A percentile compares a stretch with the other conserved stretches of the same genome.
phyloP scores from a whole-genome alignment of 2,797 vertebrate genomes.

The Silurus lanzhouensis region DNA sequence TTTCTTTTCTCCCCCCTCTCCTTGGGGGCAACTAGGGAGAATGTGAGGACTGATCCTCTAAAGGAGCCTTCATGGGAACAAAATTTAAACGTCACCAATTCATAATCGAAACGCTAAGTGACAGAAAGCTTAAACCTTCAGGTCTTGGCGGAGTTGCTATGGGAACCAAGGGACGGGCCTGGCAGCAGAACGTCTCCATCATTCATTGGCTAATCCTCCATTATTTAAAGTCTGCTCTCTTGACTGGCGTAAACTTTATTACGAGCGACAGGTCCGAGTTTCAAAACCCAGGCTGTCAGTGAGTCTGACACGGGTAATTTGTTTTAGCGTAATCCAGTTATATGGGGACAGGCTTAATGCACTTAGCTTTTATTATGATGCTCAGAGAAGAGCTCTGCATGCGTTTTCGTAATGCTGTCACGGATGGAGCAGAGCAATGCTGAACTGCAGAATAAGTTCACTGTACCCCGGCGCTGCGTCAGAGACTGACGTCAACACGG shows the following conservation, averaged over 20 bases:
- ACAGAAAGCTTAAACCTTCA: slow-evolving; percentile 67
- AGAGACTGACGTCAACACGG: background rate
- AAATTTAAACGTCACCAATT: slow-evolving; percentile 73
- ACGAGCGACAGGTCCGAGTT: slow-evolving; percentile 62
- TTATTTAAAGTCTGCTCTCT: slow-evolving; percentile 71
- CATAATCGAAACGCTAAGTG: slow-evolving; percentile 66
- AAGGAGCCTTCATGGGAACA: slow-evolving; percentile 61
- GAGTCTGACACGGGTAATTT: slow-evolving; percentile 65
- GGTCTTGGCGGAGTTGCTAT: slow-evolving; percentile 59
- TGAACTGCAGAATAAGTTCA: slow-evolving; percentile 4
- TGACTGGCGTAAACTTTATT: slow-evolving; percentile 64
- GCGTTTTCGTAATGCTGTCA: slow-evolving; percentile 43
- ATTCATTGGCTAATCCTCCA: slow-evolving; percentile 66
- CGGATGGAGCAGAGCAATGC: slow-evolving; percentile 37
- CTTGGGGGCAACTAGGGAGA: slow-evolving; percentile 61
- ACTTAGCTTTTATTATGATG: slow-evolving; percentile 64
- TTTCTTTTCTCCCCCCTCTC: slow-evolving; percentile 56
- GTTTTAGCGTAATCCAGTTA: slow-evolving; percentile 69
- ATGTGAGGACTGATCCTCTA: slow-evolving; percentile 58
- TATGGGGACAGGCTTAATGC: slow-evolving; percentile 65
- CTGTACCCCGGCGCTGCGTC: background rate
- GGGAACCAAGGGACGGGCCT: slow-evolving; percentile 65
- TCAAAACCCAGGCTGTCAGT: slow-evolving; percentile 65
- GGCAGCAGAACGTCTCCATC: slow-evolving; percentile 58
- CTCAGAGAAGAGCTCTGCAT: slow-evolving; percentile 58